These are phyloP conservation scores for Hydrophis major DNA, from an alignment of 2,797 vertebrate species.

Conservation along the genomic window DNA sequence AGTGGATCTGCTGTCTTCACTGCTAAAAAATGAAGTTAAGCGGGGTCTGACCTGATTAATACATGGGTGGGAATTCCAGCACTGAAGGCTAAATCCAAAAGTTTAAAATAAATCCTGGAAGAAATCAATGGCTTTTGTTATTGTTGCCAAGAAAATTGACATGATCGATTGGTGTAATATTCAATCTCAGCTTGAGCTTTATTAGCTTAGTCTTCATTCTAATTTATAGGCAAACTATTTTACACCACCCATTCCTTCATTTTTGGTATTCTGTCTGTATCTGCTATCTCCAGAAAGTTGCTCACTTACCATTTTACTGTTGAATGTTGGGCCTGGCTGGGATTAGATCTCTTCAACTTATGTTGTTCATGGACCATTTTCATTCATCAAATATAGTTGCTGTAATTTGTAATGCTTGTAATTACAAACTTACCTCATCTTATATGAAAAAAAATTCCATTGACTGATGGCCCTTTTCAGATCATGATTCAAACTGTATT, in stretches of 20 bases:
- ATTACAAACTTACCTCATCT: too few relatives aligned
- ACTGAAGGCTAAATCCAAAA: background rate
- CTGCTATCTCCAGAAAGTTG: too few relatives aligned
- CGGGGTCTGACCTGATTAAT: background rate
- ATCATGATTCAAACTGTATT: background rate
- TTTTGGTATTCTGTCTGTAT: background rate
- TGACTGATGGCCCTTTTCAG: background rate
- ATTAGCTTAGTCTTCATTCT: background rate
- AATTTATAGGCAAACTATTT: background rate
- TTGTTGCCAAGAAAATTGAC: background rate
- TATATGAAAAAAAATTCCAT: too few relatives aligned
- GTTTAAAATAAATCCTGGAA: background rate
- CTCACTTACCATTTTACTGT: too few relatives aligned
- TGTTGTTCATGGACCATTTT: background rate
- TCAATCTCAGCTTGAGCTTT: background rate
- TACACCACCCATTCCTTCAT: background rate
- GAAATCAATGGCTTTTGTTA: background rate
- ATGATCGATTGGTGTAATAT: background rate
- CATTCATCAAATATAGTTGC: background rate
- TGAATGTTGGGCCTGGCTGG: too few relatives aligned
- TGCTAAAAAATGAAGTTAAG: background rate
- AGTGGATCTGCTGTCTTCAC: background rate
- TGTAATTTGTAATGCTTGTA: background rate
- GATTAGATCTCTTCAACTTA: background rate
- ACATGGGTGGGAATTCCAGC: background rate